Evolutionary conservation across 2,113 vertebrate species (phyloP).

Genomic region (Pelmatolapia mariae): DNA sequence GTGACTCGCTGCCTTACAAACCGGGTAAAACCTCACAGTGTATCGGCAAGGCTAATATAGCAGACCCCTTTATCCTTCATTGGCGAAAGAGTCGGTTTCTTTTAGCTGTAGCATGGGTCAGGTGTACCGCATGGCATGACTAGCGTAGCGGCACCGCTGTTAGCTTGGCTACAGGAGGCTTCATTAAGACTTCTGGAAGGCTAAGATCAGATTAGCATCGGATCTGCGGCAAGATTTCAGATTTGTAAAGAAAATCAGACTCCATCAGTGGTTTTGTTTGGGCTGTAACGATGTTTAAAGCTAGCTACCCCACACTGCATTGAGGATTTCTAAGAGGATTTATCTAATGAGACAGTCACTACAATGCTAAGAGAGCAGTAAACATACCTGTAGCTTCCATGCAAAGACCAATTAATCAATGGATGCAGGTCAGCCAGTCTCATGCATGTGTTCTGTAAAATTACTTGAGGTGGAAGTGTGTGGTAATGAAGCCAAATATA

Average conservation of each 20-base stretch:
- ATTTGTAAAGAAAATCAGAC: neutral
- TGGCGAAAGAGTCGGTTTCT: neutral
- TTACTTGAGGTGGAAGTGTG: neutral
- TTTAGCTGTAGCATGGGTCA: neutral
- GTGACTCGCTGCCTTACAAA: neutral
- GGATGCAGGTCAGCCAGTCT: neutral
- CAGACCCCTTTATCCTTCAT: rapidly evolving
- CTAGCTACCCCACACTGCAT: neutral
- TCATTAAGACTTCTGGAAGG: neutral
- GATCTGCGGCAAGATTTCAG: neutral
- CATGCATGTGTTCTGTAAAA: neutral
- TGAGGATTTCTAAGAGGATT: constrained; percentile 24
- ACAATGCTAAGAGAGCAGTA: neutral
- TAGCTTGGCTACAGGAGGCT: constrained; percentile 16
- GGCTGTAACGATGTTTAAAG: neutral
- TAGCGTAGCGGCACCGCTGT: neutral
- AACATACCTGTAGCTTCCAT: neutral
- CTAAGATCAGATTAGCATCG: neutral
- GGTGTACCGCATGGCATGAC: constrained; percentile 51
- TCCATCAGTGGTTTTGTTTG: rapidly evolving
- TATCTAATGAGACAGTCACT: neutral
- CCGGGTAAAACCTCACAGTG: rapidly evolving
- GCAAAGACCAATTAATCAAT: neutral
- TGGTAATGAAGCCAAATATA: neutral
- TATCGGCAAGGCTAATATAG: rapidly evolving